Conservation (phyloP, 2,113 vertebrate genomes). For the Isurus oxyrinchus region DNA sequence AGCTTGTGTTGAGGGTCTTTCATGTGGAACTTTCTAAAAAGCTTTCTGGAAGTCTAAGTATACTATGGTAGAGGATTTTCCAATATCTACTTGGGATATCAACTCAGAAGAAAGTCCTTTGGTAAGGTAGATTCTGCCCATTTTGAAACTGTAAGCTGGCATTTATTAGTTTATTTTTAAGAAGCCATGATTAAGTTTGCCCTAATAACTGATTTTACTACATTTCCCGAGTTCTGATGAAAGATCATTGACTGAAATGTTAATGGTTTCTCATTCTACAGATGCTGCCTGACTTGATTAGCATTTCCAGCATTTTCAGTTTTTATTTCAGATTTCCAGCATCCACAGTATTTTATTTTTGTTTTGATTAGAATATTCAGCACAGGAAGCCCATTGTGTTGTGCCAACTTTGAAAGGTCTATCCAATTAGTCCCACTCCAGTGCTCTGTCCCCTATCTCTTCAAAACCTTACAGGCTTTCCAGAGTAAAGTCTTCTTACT, state of each 20-base stretch:
- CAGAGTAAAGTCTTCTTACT: neutral
- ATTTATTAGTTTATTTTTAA: neutral
- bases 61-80: neutral
- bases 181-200: neutral
- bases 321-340: neutral
- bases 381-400: neutral
- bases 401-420: neutral
- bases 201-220: neutral
- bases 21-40: neutral
- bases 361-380: neutral
- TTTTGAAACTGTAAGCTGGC: neutral
- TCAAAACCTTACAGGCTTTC: neutral
- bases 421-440: neutral
- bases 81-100: neutral
- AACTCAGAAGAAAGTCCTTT: neutral
- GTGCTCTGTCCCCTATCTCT: neutral
- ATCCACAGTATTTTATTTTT: neutral
- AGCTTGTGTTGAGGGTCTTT: neutral
- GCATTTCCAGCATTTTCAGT: neutral
- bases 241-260: neutral
- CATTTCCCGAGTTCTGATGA: neutral
- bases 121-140: neutral
- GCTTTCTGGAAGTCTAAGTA: neutral
- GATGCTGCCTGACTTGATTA: neutral
- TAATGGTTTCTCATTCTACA: neutral